Conservation (phyloP, 1,140 invertebrate species). For the Danaus plexippus region DNA sequence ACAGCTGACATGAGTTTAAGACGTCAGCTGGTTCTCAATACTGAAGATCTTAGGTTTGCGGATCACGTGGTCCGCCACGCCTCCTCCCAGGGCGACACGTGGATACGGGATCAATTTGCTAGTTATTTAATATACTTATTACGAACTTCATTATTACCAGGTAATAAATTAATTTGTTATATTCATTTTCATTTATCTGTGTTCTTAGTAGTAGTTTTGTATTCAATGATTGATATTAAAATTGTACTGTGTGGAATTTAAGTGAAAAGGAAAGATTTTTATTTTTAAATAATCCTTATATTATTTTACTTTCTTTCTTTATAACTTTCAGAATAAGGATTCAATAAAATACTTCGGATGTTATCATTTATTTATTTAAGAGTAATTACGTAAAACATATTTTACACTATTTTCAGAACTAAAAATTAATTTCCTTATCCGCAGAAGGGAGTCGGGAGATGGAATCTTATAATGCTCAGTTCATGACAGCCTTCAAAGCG, state of each 20-base stretch:
- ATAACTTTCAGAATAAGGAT: too few relatives aligned
- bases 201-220: too few relatives aligned
- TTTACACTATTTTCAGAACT: slow-evolving; percentile 5
- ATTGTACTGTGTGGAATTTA: too few relatives aligned
- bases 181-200: neutral
- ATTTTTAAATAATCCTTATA: slow-evolving; percentile 4
- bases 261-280: neutral
- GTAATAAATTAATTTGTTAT: slow-evolving; percentile 54
- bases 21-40: slow-evolving; percentile 88
- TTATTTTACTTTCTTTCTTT: too few relatives aligned
- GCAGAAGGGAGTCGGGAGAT: slow-evolving; percentile 81
- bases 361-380: too few relatives aligned
- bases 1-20: slow-evolving; percentile 88
- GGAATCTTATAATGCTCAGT: slow-evolving; percentile 91
- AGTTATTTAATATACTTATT: slow-evolving; percentile 92
- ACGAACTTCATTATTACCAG: slow-evolving; percentile 84
- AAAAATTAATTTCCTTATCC: slow-evolving; percentile 24
- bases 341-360: too few relatives aligned
- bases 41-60: slow-evolving; percentile 95
- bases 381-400: neutral
- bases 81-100: slow-evolving; percentile 85
- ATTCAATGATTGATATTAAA: too few relatives aligned
- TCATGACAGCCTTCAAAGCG: slow-evolving; percentile 87
- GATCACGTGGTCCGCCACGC: slow-evolving; percentile 94
- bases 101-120: slow-evolving; percentile 96